Evolutionary conservation across 2,113 vertebrate genomes (phyloP).

Genomic region (Globicephala melas): DNA sequence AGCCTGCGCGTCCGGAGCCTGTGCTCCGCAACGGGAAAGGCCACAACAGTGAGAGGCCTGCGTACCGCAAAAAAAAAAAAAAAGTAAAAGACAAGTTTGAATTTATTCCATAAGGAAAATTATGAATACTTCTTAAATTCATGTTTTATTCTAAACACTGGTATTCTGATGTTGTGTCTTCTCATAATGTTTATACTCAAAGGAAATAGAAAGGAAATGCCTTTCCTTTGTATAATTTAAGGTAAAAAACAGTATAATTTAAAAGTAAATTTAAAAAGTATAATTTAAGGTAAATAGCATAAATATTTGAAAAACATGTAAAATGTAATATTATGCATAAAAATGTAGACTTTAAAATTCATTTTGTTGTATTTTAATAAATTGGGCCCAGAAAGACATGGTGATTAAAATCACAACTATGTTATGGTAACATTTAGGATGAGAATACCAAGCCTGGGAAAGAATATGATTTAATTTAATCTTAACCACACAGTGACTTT

Average conservation of each 20-base stretch:
- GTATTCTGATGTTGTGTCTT: background rate
- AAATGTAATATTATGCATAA: background rate
- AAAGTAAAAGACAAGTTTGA: background rate
- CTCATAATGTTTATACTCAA: background rate
- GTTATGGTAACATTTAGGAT: background rate
- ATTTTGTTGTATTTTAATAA: background rate
- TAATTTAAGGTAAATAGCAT: background rate
- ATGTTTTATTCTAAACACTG: background rate
- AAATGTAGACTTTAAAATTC: background rate
- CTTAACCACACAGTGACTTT: background rate
- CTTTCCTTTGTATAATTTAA: background rate
- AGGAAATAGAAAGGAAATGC: slow-evolving; percentile 1
- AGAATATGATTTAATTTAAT: background rate
- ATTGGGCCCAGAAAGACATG: background rate
- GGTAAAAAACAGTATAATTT: slow-evolving; percentile 17
- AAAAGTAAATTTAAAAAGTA: background rate
- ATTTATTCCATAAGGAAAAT: background rate
- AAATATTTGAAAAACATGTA: background rate
- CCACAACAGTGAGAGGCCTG: too few species aligned
- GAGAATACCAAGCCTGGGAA: background rate
- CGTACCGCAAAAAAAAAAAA: too few species aligned
- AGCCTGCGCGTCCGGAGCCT: too few species aligned
- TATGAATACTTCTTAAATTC: background rate
- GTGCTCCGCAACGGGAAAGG: too few species aligned
- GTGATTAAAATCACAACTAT: background rate